These are phyloP conservation scores for Tribolium freemani DNA, from an alignment of 2,888 invertebrate species.

Conservation along the genomic window DNA sequence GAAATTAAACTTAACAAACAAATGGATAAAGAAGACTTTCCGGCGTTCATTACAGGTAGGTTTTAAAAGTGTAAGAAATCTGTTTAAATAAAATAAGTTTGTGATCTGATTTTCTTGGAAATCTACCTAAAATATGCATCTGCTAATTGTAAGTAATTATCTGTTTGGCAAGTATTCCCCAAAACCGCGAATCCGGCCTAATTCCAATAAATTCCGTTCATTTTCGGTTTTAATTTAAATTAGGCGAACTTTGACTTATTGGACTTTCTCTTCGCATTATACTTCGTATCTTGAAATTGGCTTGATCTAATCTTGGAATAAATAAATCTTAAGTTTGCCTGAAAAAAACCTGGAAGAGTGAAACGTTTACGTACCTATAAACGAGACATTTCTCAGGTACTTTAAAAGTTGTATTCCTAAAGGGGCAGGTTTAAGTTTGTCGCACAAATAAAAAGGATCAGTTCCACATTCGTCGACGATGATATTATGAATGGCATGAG, in stretches of 20 bases:
- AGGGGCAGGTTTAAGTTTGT: conserved; percentile 68
- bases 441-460: conserved; percentile 66
- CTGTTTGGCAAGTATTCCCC: not conserved
- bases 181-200: conserved; percentile 1
- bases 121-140: not conserved
- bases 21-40: too few species aligned
- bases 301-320: not conserved
- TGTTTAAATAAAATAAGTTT: too few species aligned
- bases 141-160: not conserved
- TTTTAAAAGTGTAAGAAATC: too few species aligned
- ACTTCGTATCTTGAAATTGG: not conserved
- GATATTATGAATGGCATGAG: conserved; percentile 77
- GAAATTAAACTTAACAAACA: not conserved
- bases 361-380: conserved; percentile 65
- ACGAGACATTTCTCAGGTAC: conserved; percentile 75
- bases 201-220: conserved; percentile 12
- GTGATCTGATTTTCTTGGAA: too few species aligned
- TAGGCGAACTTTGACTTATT: conserved; percentile 5
- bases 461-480: conserved; percentile 72
- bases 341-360: not conserved
- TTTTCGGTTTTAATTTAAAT: conserved; percentile 10
- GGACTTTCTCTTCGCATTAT: not conserved
- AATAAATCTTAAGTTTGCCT: not conserved
- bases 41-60: too few species aligned
- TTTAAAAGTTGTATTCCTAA: conserved; percentile 73